Conservation (phyloP, 2,888 invertebrate genomes). For the Spodoptera littoralis region DNA sequence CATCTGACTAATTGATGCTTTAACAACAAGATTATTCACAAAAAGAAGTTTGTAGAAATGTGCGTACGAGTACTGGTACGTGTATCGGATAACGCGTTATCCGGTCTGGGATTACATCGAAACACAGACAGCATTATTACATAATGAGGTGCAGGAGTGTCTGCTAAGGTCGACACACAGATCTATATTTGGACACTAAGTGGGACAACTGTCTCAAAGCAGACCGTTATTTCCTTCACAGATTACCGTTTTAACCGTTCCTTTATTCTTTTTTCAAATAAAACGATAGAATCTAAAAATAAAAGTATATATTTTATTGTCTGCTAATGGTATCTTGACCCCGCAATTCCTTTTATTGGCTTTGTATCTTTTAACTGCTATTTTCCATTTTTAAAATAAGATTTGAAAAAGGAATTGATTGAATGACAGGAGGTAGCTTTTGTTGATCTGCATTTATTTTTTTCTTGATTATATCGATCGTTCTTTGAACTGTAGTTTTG, state of each 20-base stretch:
- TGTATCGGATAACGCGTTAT: not conserved
- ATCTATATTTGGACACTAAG: slow-evolving; percentile 48
- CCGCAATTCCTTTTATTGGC: slow-evolving; percentile 15
- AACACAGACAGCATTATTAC: slow-evolving; percentile 40
- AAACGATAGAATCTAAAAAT: no score
- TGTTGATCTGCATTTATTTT: no score
- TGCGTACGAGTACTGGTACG: not conserved
- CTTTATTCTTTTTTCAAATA: no score
- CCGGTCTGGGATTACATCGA: slow-evolving; percentile 27
- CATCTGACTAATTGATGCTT: no score
- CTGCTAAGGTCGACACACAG: slow-evolving; percentile 41
- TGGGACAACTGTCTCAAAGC: slow-evolving; percentile 45
- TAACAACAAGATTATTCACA: no score
- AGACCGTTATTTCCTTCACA: slow-evolving; percentile 18
- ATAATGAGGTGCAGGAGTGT: slow-evolving; percentile 36
- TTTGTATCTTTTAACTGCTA: slow-evolving; percentile 16
- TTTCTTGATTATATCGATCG: no score
- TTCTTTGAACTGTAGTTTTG: no score
- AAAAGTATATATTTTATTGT: no score
- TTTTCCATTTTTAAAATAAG: not conserved
- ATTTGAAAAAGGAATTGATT: no score
- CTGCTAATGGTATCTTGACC: no score
- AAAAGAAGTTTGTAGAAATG: not conserved
- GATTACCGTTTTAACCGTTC: slow-evolving; percentile 18
- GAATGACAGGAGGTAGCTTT: no score